Base-by-base conservation (phyloP, 2,113 vertebrate genomes). In the Mesocricetus auratus region DNA sequence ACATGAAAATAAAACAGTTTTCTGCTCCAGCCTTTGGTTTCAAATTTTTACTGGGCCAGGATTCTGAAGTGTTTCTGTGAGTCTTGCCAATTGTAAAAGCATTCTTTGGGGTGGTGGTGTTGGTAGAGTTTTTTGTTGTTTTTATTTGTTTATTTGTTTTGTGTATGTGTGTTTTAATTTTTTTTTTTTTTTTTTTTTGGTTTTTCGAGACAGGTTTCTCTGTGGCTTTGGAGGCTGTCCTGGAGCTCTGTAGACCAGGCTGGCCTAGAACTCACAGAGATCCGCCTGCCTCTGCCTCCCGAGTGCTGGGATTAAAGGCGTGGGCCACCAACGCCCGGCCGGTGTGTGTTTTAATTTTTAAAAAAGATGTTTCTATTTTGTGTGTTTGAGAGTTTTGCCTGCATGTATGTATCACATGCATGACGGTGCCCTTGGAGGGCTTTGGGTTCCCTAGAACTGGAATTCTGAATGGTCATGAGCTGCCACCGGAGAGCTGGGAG, bases 1-100 rank as follows among this genome's bases (percentile, higher is more conserved):
- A 96, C 93, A 58, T 88, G 47, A 95, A 95, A 94, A 88, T 39
- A 94, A 93, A 90, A 94, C 36, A 64, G 56, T 92, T 91, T 93
- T 6, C 36, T 77, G 47, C 81, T 77, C 50, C 73, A 96, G 56
- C 26, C 53, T 95, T 89, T 95, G 81, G 42, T 62, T 92, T 50
- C 93, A 89, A 94, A 87, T 96, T 90, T 96, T 94, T 50, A 92
- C 60, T 69, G 56, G 89, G 58, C 83, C 79, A 85, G 82, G 16
- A 81, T 97, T 97, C 74, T 93, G 68, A 85, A 62, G 13, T 93
- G 50, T 64, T 90, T 93, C 90, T 92, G 56, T 95, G 42, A 90
- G 53, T 94, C 69, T 95, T 81, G 64, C 71, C 60, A 74, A 11
- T 75, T 64, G 95, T 95, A 89, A 88, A 93, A 92, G 39, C 77